Evolutionary conservation across 1,140 invertebrate species (phyloP).

Genomic region (Drosophila athabasca): DNA sequence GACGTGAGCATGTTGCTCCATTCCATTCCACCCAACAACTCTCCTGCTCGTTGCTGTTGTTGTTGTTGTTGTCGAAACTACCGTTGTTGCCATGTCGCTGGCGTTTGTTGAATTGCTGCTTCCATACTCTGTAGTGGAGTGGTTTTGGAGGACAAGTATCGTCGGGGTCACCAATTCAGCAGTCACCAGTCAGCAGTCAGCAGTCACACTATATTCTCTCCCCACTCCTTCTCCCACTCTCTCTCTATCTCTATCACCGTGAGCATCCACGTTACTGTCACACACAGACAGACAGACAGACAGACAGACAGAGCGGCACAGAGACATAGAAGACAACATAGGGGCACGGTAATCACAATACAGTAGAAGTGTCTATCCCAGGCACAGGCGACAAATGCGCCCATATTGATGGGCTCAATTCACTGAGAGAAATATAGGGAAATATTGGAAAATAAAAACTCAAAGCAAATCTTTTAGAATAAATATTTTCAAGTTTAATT

Average conservation of each 20-base stretch:
- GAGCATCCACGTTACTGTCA: constrained; percentile 30
- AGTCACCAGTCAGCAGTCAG: constrained; percentile 37
- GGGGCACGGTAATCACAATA: constrained; percentile 53
- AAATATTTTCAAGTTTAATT: too few species aligned
- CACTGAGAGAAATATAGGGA: too few species aligned
- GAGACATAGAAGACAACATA: constrained; percentile 10
- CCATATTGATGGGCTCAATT: too few species aligned
- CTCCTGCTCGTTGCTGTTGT: constrained; percentile 5
- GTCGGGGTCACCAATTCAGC: constrained; percentile 43
- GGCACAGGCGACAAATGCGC: constrained; percentile 30
- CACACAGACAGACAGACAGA: constrained; percentile 2
- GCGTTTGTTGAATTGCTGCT: constrained; percentile 43
- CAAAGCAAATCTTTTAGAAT: too few species aligned
- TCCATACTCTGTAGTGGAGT: constrained; percentile 6
- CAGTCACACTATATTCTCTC: constrained; percentile 11
- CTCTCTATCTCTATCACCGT: constrained; percentile 8
- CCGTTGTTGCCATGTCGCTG: constrained; percentile 51
- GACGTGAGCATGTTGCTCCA: constrained; percentile 63
- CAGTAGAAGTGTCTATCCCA: neutral
- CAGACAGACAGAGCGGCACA: neutral
- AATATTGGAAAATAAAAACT: too few species aligned
- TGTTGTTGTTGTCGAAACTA: constrained; percentile 22
- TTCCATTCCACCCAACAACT: constrained; percentile 1
- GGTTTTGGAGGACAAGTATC: constrained; percentile 42
- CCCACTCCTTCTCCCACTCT: neutral